Percentiles rank a stretch among this genome's conserved stretches.
phyloP scores from a whole-genome alignment of 2,888 invertebrate species.

The Drosophila yooni region DNA sequence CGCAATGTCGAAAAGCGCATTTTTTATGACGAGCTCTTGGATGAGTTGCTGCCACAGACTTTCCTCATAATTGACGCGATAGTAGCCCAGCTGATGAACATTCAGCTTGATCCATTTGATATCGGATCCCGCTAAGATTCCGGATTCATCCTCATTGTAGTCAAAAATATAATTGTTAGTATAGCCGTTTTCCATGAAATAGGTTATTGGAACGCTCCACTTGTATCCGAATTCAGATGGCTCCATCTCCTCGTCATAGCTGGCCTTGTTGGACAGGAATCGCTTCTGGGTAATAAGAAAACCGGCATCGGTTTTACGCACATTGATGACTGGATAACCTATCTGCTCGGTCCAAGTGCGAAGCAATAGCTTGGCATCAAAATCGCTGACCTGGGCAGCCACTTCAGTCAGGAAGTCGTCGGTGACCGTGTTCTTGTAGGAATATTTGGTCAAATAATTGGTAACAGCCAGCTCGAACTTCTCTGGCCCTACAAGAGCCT shows the following conservation, averaged over 20 bases:
- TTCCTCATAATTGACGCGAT: conserved; percentile 92
- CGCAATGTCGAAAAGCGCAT: conserved; percentile 85
- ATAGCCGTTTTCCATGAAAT: conserved; percentile 86
- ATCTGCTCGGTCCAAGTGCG: conserved; percentile 94
- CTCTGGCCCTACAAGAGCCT: conserved; percentile 89
- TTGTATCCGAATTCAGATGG: conserved; percentile 87
- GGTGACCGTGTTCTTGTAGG: conserved; percentile 92
- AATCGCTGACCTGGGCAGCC: conserved; percentile 86
- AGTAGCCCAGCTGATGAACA: conserved; percentile 92
- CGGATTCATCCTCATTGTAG: conserved; percentile 32
- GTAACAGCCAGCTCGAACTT: conserved; percentile 91
- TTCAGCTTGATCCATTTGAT: conserved; percentile 92
- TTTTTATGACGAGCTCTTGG: conserved; percentile 77
- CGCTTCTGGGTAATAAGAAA: conserved; percentile 89
- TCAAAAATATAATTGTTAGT: conserved; percentile 77
- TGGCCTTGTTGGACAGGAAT: conserved; percentile 89
- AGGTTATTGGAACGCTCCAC: conserved; percentile 94
- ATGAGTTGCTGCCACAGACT: conserved; percentile 87
- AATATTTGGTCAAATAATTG: conserved; percentile 89
- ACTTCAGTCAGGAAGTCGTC: conserved; percentile 88
- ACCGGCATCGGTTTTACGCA: conserved; percentile 83
- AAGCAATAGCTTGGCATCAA: conserved; percentile 88
- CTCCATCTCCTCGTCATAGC: conserved; percentile 84
- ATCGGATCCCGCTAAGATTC: conserved; percentile 78
- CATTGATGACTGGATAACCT: conserved; percentile 92